Base-by-base conservation (phyloP, 2,888 invertebrate genomes). In the Mycalesis mineus region DNA sequence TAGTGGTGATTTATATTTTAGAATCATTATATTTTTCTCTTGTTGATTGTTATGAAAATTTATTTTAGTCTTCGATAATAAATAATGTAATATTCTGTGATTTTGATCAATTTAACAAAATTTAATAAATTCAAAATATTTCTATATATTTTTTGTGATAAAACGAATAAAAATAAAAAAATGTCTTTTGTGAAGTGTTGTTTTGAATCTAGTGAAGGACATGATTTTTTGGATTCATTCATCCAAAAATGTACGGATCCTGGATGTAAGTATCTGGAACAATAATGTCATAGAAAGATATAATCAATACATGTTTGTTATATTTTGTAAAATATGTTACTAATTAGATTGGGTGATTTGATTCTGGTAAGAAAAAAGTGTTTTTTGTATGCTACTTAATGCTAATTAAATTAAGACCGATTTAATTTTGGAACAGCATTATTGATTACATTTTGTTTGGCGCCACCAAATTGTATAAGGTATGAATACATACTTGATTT, bases 231-330 rank as follows among this genome's bases (percentile, higher is more conserved):
- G 63, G 95, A 95, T 70, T 91, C 93, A 15, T 92, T 95, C 70
- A 91, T 94, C 41, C 93, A 94, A 82, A 95, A 95, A 88, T 95
- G 95, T 78, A 94, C 95, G 45, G 95, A 95, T 83, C 93, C 95
- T 57, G 92, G 94, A 74, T 95, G 95, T 95, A 90, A 95, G 95
- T 95, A 45, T 44, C 37, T 44, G 22, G 22, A 28, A 17, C 13
- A 36, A 44, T 53, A 44, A 53, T 51, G 45, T 15, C 1, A 8
- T 15, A 15, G 15, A 39, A 7, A 7, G 7, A 6, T 13, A 39
- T 39, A 39, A 14, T 7, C 22, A 22, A 22, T 22, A 22, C 2
- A 5, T 22, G 22, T 22, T 22, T 2, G 22, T 22, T 22, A 22
- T 4, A 22, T 22, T 2, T 22, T 22, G 22, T 22, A 22, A 22